Evolutionary conservation across 1,140 invertebrate genomes (phyloP).

Genomic region (Hypothenemus hampei): DNA sequence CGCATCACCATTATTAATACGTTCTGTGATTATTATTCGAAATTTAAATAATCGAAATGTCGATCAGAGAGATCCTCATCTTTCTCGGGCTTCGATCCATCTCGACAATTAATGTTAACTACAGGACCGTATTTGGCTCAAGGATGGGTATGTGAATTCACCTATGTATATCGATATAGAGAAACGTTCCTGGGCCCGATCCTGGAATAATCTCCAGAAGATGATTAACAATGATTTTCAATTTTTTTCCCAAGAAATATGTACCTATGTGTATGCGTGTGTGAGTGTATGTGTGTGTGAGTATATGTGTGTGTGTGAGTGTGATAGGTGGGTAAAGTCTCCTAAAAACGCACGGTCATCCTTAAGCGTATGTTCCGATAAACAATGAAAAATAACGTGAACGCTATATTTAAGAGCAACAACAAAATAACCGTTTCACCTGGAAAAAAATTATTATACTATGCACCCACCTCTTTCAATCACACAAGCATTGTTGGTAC

Average conservation of each 20-base stretch:
- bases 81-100: conserved; percentile 22
- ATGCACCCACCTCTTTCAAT: no score
- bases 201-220: conserved; percentile 2
- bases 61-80: conserved; percentile 29
- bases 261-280: no score
- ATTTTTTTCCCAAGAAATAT: conserved; percentile 18
- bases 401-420: no score
- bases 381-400: conserved; percentile 25
- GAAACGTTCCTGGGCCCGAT: neutral
- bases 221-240: conserved; percentile 24
- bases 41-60: conserved; percentile 29
- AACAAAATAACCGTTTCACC: no score
- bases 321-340: conserved; percentile 22
- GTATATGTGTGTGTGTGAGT: no score
- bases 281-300: no score
- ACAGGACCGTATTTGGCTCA: neutral
- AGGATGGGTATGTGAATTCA: neutral
- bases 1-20: conserved; percentile 26
- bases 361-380: conserved; percentile 13
- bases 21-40: conserved; percentile 29
- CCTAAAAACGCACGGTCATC: conserved; percentile 14
- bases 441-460: no score
- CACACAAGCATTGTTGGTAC: no score
- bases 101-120: conserved; percentile 17
- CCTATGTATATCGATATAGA: neutral